A percentile compares a stretch with the other conserved stretches of the same genome.
Evolutionary conservation across 2,113 vertebrate genomes (phyloP).

Genomic region (Leptosomus discolor): DNA sequence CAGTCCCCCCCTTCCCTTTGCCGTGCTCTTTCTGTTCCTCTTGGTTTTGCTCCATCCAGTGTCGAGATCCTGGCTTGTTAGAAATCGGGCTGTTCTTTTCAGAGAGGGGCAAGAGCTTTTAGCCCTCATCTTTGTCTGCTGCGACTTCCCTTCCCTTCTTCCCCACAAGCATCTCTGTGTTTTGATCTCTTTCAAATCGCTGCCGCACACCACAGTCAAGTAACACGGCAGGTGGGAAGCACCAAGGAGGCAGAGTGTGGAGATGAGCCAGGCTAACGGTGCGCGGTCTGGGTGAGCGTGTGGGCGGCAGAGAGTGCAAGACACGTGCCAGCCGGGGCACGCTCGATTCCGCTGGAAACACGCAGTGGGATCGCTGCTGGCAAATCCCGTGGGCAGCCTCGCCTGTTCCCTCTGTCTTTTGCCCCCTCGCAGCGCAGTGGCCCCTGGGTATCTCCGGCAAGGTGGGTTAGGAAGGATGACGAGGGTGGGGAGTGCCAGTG

Average conservation of each 20-base stretch:
- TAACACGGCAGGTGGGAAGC: neutral
- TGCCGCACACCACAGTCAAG: neutral
- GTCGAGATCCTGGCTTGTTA: neutral
- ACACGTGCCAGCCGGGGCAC: neutral
- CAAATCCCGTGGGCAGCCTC: neutral
- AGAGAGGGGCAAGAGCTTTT: neutral
- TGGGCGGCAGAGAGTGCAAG: neutral
- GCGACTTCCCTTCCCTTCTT: neutral
- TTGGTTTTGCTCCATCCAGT: neutral
- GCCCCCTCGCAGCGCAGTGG: neutral
- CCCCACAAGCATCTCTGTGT: neutral
- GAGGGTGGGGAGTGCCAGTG: accelerated
- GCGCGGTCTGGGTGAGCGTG: neutral
- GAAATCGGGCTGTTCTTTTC: neutral
- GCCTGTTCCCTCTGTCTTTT: neutral
- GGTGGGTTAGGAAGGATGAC: neutral
- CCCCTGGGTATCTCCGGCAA: neutral
- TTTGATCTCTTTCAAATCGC: neutral
- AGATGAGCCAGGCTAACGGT: neutral
- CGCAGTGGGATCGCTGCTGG: neutral
- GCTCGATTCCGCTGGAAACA: neutral
- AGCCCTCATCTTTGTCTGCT: no score
- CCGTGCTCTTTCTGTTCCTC: neutral
- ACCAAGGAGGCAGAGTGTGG: neutral
- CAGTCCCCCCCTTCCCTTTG: neutral